Percentiles rank a stretch among this genome's conserved stretches.
Evolutionary conservation across 1,140 invertebrate genomes (phyloP).

Genomic region (Brachionus rotundiformis): DNA sequence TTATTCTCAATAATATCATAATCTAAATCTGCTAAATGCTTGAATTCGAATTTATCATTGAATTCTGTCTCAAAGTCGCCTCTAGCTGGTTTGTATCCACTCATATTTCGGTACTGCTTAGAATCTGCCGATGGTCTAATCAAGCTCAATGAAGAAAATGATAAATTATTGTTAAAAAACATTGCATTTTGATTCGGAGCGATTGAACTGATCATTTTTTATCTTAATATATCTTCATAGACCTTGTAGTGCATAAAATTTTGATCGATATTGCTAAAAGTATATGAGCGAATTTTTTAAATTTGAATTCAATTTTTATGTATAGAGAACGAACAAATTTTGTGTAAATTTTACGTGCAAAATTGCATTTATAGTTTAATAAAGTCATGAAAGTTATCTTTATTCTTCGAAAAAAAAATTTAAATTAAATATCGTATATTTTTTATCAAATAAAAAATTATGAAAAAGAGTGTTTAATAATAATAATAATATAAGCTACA

Average conservation of each 20-base stretch:
- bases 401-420: too few species aligned
- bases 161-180: not conserved
- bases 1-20: not conserved
- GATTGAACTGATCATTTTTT: constrained; percentile 17
- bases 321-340: not conserved
- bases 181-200: not conserved
- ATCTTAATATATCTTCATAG: not conserved
- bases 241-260: not conserved
- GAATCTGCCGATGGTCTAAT: not conserved
- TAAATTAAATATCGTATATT: too few species aligned
- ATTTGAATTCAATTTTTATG: not conserved
- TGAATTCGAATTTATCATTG: constrained; percentile 46
- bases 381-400: not conserved
- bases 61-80: constrained; percentile 46
- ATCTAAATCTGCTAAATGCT: constrained; percentile 25
- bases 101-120: constrained; percentile 13
- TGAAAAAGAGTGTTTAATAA: too few species aligned
- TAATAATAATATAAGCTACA: too few species aligned
- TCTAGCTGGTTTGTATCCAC: constrained; percentile 37
- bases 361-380: not conserved
- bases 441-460: too few species aligned
- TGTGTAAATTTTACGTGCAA: not conserved
- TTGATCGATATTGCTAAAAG: not conserved
- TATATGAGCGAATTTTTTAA: not conserved
- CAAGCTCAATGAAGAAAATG: not conserved